Percentiles rank a stretch among this genome's conserved stretches.
Conservation (phyloP, 2,113 vertebrate species). For the Hippocampus mohnikei region DNA sequence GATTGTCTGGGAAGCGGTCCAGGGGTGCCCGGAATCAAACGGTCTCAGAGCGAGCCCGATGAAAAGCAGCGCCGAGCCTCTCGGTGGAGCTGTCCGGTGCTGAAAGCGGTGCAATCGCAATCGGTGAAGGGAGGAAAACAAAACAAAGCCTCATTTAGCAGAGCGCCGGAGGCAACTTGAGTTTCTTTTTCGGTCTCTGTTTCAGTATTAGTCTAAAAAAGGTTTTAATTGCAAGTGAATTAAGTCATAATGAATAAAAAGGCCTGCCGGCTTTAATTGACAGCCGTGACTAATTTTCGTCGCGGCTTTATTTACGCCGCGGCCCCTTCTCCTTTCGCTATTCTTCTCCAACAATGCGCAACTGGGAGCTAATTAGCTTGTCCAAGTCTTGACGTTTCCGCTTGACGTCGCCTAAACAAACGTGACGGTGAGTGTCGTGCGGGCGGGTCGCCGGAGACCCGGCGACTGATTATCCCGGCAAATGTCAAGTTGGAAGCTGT, state of each 20-base stretch:
- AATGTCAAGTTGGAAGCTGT: neutral
- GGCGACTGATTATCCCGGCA: neutral
- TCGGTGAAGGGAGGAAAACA: neutral
- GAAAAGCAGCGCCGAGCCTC: neutral
- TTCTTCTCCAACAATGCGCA: neutral
- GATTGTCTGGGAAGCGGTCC: neutral
- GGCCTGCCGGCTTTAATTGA: slow-evolving; percentile 26
- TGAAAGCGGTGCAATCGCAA: slow-evolving; percentile 44
- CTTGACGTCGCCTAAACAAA: slow-evolving; percentile 9
- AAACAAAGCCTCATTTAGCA: neutral
- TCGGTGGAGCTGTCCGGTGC: slow-evolving; percentile 55
- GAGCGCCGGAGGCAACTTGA: slow-evolving; percentile 7
- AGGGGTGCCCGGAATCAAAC: too few species aligned
- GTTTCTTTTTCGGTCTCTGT: neutral
- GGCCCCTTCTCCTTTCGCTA: neutral
- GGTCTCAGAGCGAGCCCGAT: too few species aligned
- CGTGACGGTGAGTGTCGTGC: too few species aligned
- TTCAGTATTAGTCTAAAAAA: slow-evolving; percentile 7
- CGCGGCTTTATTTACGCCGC: neutral
- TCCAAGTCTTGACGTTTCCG: slow-evolving; percentile 25
- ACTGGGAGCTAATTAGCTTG: slow-evolving; percentile 5
- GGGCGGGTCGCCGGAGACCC: too few species aligned
- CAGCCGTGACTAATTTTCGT: slow-evolving; percentile 34
- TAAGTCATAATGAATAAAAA: slow-evolving; percentile 13
- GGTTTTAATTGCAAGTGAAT: slow-evolving; percentile 31